Evolutionary conservation across 2,797 vertebrate species (phyloP), one percentile per base, ranked within the genome.

Genomic region (Rhinichthys osculus): DNA sequence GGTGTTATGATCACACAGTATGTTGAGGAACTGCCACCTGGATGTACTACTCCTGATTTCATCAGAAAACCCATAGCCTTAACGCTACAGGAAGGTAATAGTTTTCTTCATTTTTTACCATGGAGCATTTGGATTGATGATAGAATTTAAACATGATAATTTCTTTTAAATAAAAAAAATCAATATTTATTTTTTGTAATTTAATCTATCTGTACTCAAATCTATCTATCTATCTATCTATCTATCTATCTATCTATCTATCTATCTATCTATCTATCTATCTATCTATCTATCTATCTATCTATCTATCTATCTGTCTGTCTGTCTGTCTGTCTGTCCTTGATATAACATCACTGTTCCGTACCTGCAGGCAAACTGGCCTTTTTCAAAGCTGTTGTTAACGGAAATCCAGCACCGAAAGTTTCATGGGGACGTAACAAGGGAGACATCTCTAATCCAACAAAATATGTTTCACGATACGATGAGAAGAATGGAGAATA

Each of bases 21-120:
- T 91, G 93, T 97, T 40, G 95, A 97, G 23, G 62, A 92, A 19
- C 44, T 99, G 64, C 97, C 97, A 0, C 0, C 82, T 42, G 97
- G 96, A 83, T 95, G 94, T 90, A 93, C 95, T 11, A 93, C 92
- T 0, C 97, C 97, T 0, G 96, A 97, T 90, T 97, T 99, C 81
- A 92, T 88, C 82, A 92, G 90, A 81, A 98, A 97, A 90, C 97
- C 97, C 0, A 80, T 97, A 82, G 89, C 93, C 71, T 62, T 93
- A 84, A 97, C 95, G 0, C 84, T 96, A 88, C 95, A 95, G 70
- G 96, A 97, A 87, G 97, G 97, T 95, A 91, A 42, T 17, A 1
- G 3, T 47, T 30, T 7, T 35, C 4, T 62, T 9, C 0, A 3
- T 17, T 14, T 62, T n/a, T 33, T 7, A 27, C 3, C 3, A 38